phyloP scores from a whole-genome alignment of 2,888 invertebrate species.

The Athetis lepigone region DNA sequence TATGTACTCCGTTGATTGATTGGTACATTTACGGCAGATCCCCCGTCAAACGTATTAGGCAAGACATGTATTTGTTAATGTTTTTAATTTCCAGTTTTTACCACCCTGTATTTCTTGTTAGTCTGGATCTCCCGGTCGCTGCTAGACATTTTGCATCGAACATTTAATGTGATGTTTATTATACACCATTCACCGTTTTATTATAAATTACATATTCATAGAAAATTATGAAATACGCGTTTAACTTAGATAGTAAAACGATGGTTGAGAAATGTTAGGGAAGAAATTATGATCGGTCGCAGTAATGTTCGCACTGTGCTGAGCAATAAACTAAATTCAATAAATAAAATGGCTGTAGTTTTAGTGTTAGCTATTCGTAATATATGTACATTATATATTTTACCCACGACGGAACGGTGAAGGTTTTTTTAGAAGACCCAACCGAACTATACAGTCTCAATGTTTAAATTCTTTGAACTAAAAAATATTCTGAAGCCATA shows the following conservation, averaged over 20 bases:
- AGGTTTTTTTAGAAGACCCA: too few relatives aligned
- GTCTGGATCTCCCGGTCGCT: constrained; percentile 28
- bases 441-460: background rate
- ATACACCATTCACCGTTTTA: constrained; percentile 65
- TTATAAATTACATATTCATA: constrained; percentile 74
- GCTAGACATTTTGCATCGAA: constrained; percentile 51
- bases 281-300: constrained; percentile 55
- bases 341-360: too few relatives aligned
- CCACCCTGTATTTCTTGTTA: constrained; percentile 44
- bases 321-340: constrained; percentile 28
- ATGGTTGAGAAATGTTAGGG: constrained; percentile 64
- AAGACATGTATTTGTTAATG: constrained; percentile 64
- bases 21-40: constrained; percentile 71
- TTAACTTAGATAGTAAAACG: constrained; percentile 64
- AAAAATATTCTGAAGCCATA: background rate
- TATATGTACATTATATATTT: too few relatives aligned
- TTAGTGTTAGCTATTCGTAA: too few relatives aligned
- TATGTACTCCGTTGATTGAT: constrained; percentile 73
- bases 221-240: constrained; percentile 70
- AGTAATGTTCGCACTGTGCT: constrained; percentile 39
- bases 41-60: constrained; percentile 62
- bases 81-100: constrained; percentile 60
- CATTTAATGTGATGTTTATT: constrained; percentile 70
- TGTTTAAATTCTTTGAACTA: background rate
- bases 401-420: too few relatives aligned